Conservation (phyloP, 1,140 invertebrate species). For the Nymphalis io region DNA sequence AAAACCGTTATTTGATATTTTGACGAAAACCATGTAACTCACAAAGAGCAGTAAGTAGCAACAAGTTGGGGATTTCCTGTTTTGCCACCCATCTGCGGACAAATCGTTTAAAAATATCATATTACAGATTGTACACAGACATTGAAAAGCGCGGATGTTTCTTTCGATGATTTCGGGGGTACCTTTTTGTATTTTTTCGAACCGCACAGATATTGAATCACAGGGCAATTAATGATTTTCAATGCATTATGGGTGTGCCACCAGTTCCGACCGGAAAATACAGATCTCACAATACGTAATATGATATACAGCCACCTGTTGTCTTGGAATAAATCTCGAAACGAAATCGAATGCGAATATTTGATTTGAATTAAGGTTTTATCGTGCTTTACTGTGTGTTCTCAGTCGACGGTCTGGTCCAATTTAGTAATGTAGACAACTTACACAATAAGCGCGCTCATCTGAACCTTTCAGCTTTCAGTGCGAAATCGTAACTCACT, state of each 20-base stretch:
- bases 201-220: constrained; percentile 68
- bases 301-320: constrained; percentile 72
- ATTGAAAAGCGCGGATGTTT: constrained; percentile 61
- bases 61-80: constrained; percentile 75
- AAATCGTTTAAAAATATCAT: constrained; percentile 74
- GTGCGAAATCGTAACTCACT: constrained; percentile 47
- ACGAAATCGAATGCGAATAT: constrained; percentile 28
- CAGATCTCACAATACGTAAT: constrained; percentile 59
- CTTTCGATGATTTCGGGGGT: constrained; percentile 62
- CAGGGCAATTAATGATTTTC: constrained; percentile 72
- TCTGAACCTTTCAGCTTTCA: constrained; percentile 59
- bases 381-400: constrained; percentile 13
- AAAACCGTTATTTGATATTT: constrained; percentile 41
- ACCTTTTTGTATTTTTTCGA: constrained; percentile 62
- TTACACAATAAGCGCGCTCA: constrained; percentile 28
- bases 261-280: constrained; percentile 76
- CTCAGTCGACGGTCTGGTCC: constrained; percentile 23
- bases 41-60: constrained; percentile 51
- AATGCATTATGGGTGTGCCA: constrained; percentile 66
- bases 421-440: constrained; percentile 32
- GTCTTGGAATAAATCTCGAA: constrained; percentile 31
- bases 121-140: constrained; percentile 56
- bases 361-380: constrained; percentile 28
- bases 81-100: constrained; percentile 68
- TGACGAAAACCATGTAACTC: constrained; percentile 48